Evolutionary conservation across 2,797 vertebrate species (phyloP).

Genomic region (Smutsia gigantea): DNA sequence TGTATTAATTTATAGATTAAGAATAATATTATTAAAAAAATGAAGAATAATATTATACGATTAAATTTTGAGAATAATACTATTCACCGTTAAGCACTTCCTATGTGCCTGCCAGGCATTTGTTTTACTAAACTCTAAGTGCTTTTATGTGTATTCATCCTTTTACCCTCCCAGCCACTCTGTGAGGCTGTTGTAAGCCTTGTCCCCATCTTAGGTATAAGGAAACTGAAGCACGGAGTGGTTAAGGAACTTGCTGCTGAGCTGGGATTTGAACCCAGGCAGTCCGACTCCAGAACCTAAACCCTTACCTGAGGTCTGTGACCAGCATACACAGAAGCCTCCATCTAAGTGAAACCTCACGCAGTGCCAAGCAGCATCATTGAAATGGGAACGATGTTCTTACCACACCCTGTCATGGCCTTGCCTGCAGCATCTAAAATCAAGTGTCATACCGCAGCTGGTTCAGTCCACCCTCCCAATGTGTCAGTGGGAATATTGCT

Average conservation of each 20-base stretch:
- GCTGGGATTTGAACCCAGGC: neutral
- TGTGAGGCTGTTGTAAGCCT: rapidly evolving
- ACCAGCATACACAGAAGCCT: neutral
- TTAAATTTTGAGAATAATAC: neutral
- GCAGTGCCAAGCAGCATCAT: rapidly evolving
- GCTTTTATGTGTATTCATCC: neutral
- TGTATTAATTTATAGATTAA: neutral
- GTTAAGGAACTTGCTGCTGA: neutral
- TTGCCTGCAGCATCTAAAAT: neutral
- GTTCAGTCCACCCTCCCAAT: rapidly evolving
- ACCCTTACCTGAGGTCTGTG: neutral
- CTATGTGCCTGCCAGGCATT: neutral
- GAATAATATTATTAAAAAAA: neutral
- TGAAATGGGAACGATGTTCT: too few species aligned
- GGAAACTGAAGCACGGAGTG: neutral
- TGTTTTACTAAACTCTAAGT: neutral
- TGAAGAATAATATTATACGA: neutral
- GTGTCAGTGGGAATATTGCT: neutral
- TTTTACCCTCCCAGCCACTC: neutral
- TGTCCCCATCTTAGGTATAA: neutral
- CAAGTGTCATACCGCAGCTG: rapidly evolving
- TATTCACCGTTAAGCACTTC: neutral
- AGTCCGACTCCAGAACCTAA: neutral
- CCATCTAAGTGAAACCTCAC: neutral
- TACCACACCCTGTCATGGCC: rapidly evolving